phyloP scores from a whole-genome alignment of 2,888 invertebrate genomes.

The Diogma glabrata region DNA sequence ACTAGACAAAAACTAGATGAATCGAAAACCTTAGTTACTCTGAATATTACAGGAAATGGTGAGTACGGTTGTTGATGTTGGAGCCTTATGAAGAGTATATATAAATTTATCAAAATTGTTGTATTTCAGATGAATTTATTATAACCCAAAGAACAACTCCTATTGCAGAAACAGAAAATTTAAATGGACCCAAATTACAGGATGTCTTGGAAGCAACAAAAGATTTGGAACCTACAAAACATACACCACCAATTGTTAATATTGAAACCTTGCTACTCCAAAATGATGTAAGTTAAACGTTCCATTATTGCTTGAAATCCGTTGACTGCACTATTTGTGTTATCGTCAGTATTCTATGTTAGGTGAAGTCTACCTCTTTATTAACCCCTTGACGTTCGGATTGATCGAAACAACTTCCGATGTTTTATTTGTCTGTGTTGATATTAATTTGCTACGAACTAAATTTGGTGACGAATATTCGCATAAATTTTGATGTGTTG shows the following conservation, averaged over 20 bases:
- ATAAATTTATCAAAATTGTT: too few relatives aligned
- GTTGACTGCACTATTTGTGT: too few relatives aligned
- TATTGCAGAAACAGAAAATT: conserved; percentile 27
- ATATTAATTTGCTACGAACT: too few relatives aligned
- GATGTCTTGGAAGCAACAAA: conserved; percentile 39
- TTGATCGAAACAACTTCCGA: too few relatives aligned
- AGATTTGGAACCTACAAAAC: conserved; percentile 30
- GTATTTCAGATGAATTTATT: conserved; percentile 23
- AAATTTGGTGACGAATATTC: too few relatives aligned
- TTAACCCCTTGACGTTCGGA: too few relatives aligned
- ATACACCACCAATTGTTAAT: conserved; percentile 31
- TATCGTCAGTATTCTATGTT: too few relatives aligned
- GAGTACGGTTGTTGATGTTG: background rate
- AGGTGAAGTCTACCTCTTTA: too few relatives aligned
- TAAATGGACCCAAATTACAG: conserved; percentile 38
- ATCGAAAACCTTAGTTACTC: background rate
- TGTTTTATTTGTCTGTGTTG: too few relatives aligned
- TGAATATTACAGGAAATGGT: background rate
- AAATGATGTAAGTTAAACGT: conserved; percentile 38
- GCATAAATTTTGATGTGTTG: too few relatives aligned
- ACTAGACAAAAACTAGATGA: conserved; percentile 6
- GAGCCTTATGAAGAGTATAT: too few relatives aligned
- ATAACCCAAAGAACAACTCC: conserved; percentile 26
- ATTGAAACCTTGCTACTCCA: conserved; percentile 37
- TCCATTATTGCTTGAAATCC: too few relatives aligned